Evolutionary conservation across 2,797 vertebrate species (phyloP), one percentile per base, ranked within the genome.

Genomic region (Falco peregrinus): DNA sequence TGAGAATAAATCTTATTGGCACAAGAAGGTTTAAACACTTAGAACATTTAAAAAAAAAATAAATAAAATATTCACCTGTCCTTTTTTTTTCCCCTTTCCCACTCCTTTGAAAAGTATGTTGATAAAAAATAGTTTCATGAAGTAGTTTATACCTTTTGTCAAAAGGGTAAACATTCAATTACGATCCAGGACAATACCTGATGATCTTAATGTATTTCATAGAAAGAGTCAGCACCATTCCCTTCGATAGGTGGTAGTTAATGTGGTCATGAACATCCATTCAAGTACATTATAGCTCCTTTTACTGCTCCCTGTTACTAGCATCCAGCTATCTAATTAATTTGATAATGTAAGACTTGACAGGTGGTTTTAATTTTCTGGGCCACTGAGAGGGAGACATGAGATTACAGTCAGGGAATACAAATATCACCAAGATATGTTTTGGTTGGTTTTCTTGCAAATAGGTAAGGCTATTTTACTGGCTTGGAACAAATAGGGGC

Each of bases 321-420:
- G 65, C 77, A 96, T 96, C 73, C 76, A 91, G 74, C 74, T 92
- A 76, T 92, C 86, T 94, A 96, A 97, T 97, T 96, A 96, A 95
- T 95, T 95, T 87, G 45, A 67, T 97, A 96, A 93, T 70, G 61
- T 86, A 93, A 86, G 60, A 51, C 50, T 96, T 94, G 96, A 96
- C 94, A 95, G 88, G 94, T 96, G 84, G 51, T 81, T 97, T 96
- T 96, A 95, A 96, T 97, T 97, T 97, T 96, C 96, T 97, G 89
- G 80, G 87, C 90, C 90, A 95, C 77, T 95, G 93, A 96, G 71
- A 94, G 77, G 15, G 70, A 95, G 60, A 84, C 74, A 53, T 53
- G 54, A 83, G 41, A 86, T 77, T 93, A 74, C 31, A 91, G 76
- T 74, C 31, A 81, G 78, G 35, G 89, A 97, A 96, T 96, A 94